Evolutionary conservation across 1,140 invertebrate species (phyloP).

Genomic region (Chlorops oryzae): DNA sequence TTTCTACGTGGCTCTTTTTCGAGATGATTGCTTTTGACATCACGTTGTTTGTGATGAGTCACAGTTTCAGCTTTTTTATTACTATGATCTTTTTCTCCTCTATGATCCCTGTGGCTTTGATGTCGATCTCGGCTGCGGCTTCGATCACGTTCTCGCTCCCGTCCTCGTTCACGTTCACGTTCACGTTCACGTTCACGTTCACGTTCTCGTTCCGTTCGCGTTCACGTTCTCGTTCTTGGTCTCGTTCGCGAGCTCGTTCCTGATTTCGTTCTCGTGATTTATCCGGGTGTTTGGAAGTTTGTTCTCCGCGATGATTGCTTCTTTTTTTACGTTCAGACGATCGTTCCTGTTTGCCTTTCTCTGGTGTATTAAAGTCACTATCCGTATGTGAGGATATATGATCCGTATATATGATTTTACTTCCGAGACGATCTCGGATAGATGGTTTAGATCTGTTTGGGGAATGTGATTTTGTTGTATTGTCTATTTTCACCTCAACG

Average conservation of each 20-base stretch:
- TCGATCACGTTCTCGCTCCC: constrained; percentile 3
- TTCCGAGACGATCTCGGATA: constrained; percentile 13
- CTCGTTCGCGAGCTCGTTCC: constrained; percentile 3
- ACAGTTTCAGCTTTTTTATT: no score
- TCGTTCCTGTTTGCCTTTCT: constrained; percentile 2
- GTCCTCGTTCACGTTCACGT: not conserved
- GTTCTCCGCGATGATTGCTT: not conserved
- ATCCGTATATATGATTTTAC: constrained; percentile 6
- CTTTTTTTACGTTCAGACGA: not conserved
- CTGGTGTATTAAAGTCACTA: not conserved
- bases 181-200: constrained; percentile 1
- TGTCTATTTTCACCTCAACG: constrained; percentile 11
- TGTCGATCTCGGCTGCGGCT: constrained; percentile 6
- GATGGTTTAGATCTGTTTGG: constrained; percentile 13
- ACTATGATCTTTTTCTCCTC: not conserved
- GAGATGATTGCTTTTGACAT: no score
- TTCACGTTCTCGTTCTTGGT: constrained; percentile 6
- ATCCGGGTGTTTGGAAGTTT: not conserved
- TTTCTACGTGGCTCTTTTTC: no score
- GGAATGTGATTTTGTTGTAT: not conserved
- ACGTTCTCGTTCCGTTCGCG: not conserved
- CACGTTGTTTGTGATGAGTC: no score
- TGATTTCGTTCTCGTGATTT: constrained; percentile 1
- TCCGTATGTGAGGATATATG: not conserved
- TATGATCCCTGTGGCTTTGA: no score